These are phyloP conservation scores for Salpingus planirostris DNA, from an alignment of 2,888 invertebrate genomes.

Conservation along the genomic window DNA sequence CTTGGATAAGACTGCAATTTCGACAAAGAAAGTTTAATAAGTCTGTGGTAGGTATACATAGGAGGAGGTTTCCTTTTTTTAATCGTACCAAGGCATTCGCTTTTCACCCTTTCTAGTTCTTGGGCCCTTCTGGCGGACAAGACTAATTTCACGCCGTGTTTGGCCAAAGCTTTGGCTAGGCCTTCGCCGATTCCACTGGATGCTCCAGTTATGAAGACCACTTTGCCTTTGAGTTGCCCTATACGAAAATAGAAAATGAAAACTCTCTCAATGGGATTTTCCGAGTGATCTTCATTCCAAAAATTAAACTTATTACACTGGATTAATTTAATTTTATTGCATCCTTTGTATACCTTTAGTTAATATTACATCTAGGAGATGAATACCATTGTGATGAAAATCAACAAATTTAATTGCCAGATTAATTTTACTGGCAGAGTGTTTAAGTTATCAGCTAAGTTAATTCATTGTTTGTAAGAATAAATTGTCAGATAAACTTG, in stretches of 20 bases:
- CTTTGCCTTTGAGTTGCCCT: conserved; percentile 48
- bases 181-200: conserved; percentile 76
- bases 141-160: conserved; percentile 55
- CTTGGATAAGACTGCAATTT: conserved; percentile 30
- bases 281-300: neutral
- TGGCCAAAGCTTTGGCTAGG: conserved; percentile 59
- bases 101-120: conserved; percentile 57
- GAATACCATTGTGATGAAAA: too few species aligned
- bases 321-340: neutral
- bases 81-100: conserved; percentile 49
- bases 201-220: conserved; percentile 78
- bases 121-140: conserved; percentile 56
- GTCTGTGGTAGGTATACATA: too few species aligned
- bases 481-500: too few species aligned
- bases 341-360: too few species aligned
- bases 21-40: conserved; percentile 7
- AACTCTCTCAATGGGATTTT: neutral
- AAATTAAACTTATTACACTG: neutral
- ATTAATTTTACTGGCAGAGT: too few species aligned
- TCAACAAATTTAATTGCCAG: too few species aligned
- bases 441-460: too few species aligned
- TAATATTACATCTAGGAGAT: conserved; percentile 1
- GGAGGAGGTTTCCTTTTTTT: neutral
- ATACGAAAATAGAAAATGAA: neutral
- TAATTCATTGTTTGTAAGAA: too few species aligned